These are phyloP conservation scores for Brachyrhaphis roseni DNA, from an alignment of 2,797 vertebrate genomes.

Conservation along the genomic window DNA sequence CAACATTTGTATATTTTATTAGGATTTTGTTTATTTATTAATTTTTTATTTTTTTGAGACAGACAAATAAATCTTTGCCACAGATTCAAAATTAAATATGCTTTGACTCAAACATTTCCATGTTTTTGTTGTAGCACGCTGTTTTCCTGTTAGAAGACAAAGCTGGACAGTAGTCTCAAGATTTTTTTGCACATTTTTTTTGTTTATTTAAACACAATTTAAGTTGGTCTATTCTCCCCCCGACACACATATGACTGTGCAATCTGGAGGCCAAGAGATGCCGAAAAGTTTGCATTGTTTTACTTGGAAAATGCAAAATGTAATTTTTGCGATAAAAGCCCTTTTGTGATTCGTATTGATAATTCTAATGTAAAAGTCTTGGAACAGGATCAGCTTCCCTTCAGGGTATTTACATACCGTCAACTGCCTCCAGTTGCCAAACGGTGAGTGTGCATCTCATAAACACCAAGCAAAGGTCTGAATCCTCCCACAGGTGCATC, in stretches of 20 bases:
- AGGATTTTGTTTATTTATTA: not conserved
- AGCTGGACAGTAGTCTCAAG: not conserved
- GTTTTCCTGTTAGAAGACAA: not conserved
- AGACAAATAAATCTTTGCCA: not conserved
- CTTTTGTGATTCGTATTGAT: not conserved
- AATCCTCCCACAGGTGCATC: constrained; percentile 3
- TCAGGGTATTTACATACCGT: not conserved
- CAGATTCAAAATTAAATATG: not conserved
- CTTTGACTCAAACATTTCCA: not conserved
- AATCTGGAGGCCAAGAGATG: not conserved
- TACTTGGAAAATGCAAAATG: not conserved
- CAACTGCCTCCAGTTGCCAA: not conserved
- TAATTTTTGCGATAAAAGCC: not conserved
- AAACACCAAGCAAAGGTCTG: not conserved
- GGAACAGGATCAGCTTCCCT: not conserved
- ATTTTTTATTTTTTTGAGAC: not conserved
- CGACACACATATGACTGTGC: too few species aligned
- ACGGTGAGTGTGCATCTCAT: constrained; percentile 6
- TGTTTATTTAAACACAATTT: not conserved
- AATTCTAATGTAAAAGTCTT: not conserved
- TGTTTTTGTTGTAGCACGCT: not conserved
- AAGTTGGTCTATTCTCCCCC: not conserved
- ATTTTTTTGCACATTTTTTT: not conserved
- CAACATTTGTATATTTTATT: not conserved
- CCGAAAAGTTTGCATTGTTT: not conserved